These are phyloP conservation scores for Eledona agricola DNA, from an alignment of 2,888 invertebrate species.

Conservation along the genomic window DNA sequence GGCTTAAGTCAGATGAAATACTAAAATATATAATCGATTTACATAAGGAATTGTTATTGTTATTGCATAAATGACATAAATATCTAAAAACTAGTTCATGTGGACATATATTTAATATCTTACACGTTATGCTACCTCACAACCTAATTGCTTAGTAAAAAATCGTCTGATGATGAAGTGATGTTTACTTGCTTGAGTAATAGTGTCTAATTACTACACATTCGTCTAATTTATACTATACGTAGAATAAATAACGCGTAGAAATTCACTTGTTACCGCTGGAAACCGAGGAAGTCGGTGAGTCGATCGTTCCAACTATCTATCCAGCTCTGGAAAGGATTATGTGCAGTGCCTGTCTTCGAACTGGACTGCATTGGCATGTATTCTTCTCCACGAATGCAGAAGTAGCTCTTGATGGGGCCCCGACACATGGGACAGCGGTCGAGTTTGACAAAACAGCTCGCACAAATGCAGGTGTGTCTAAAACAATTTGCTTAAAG, in stretches of 20 bases:
- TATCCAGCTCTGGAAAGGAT: conserved; percentile 64
- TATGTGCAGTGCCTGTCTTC: conserved; percentile 46
- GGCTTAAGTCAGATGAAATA: conserved; percentile 58
- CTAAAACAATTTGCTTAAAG: conserved; percentile 55
- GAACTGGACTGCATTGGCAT: conserved; percentile 65
- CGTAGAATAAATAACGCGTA: conserved; percentile 22
- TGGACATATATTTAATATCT: conserved; percentile 32
- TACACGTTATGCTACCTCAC: conserved; percentile 35
- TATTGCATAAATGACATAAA: conserved; percentile 36
- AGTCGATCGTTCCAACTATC: conserved; percentile 76
- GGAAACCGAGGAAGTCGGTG: conserved; percentile 78
- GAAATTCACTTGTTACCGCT: conserved; percentile 60
- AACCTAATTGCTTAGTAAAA: conserved; percentile 32
- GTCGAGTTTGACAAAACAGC: conserved; percentile 82
- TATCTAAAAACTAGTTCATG: conserved; percentile 23
- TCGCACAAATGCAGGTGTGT: conserved; percentile 85
- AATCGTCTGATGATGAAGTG: conserved; percentile 13
- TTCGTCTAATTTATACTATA: conserved; percentile 12
- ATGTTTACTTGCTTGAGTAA: conserved; percentile 27
- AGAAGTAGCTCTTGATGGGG: conserved; percentile 84
- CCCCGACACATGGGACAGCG: conserved; percentile 89
- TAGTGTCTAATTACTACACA: conserved; percentile 23
- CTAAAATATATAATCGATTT: conserved; percentile 45
- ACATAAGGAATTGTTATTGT: conserved; percentile 23
- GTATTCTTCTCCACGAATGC: conserved; percentile 81